A percentile compares a stretch with the other conserved stretches of the same genome.
These are phyloP conservation scores for Zaprionus nigranus DNA, from an alignment of 1,140 invertebrate species.

Conservation along the genomic window DNA sequence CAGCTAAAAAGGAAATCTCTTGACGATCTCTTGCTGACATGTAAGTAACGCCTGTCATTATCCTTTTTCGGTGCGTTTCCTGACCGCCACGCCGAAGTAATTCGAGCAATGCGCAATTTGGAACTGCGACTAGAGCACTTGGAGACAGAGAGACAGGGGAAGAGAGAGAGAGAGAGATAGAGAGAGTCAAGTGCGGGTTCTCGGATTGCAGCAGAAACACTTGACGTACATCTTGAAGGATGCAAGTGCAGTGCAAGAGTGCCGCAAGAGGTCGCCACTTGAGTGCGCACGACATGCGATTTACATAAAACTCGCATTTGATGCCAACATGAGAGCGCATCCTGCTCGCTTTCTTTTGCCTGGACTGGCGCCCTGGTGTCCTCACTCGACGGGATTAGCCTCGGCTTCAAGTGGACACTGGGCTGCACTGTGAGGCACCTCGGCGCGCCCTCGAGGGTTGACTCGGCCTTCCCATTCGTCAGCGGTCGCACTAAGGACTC, in stretches of 20 bases:
- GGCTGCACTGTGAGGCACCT: background rate
- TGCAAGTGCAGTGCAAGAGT: conserved; percentile 35
- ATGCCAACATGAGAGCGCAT: conserved; percentile 15
- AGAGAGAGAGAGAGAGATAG: background rate
- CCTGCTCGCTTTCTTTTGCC: conserved; percentile 6
- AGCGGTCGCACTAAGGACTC: background rate
- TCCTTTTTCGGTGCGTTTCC: conserved; percentile 50
- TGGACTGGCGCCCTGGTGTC: conserved; percentile 26
- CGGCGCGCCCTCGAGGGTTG: conserved; percentile 26
- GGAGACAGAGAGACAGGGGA: conserved; percentile 4
- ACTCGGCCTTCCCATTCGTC: conserved; percentile 39
- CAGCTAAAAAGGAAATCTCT: conserved; percentile 11
- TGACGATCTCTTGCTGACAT: conserved; percentile 27
- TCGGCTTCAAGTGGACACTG: conserved; percentile 39
- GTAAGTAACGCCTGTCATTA: conserved; percentile 59
- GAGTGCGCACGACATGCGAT: conserved; percentile 55
- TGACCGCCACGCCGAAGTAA: conserved; percentile 32
- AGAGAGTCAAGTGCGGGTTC: conserved; percentile 25
- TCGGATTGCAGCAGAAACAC: conserved; percentile 21
- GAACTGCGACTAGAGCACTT: background rate
- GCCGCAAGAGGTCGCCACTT: conserved; percentile 31
- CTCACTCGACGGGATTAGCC: background rate
- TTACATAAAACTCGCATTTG: conserved; percentile 73
- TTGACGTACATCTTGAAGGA: conserved; percentile 49
- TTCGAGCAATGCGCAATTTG: conserved; percentile 13